Evolutionary conservation across 2,888 invertebrate genomes (phyloP).

Genomic region (Diarsia dahlii): DNA sequence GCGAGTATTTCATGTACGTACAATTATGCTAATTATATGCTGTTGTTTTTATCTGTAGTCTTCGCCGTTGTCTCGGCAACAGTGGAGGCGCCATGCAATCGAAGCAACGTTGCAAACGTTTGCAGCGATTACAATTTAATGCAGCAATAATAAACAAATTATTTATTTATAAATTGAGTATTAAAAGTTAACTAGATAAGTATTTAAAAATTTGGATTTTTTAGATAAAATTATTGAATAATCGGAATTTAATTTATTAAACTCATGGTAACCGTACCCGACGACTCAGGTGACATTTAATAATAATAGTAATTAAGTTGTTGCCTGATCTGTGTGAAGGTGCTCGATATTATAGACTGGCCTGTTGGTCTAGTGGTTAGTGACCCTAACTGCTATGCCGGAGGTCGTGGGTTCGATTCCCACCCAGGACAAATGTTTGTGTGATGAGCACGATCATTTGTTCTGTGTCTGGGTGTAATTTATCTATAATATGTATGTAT

Average conservation of each 20-base stretch:
- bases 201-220: background rate
- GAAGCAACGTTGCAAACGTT: slow-evolving; percentile 37
- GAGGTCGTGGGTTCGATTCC: too few species aligned
- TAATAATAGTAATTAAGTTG: slow-evolving; percentile 32
- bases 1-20: slow-evolving; percentile 27
- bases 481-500: too few species aligned
- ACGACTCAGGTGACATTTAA: slow-evolving; percentile 43
- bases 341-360: too few species aligned
- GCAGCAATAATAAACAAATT: slow-evolving; percentile 17
- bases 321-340: slow-evolving; percentile 22
- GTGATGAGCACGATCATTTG: too few species aligned
- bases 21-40: slow-evolving; percentile 22
- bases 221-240: background rate
- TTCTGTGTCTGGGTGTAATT: too few species aligned
- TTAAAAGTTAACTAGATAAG: slow-evolving; percentile 15
- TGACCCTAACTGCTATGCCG: too few species aligned
- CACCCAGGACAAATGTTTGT: too few species aligned
- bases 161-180: slow-evolving; percentile 39
- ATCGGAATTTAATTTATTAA: slow-evolving; percentile 20
- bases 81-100: slow-evolving; percentile 37
- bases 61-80: slow-evolving; percentile 17
- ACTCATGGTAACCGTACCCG: slow-evolving; percentile 45
- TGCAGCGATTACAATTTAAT: slow-evolving; percentile 38
- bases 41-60: slow-evolving; percentile 31
- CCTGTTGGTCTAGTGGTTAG: too few species aligned